A percentile compares a stretch with the other conserved stretches of the same genome.
These are phyloP conservation scores for Petrosia ficiformis DNA, from an alignment of 37 sponge, comb jelly and placozoan genomes.

Conservation along the genomic window DNA sequence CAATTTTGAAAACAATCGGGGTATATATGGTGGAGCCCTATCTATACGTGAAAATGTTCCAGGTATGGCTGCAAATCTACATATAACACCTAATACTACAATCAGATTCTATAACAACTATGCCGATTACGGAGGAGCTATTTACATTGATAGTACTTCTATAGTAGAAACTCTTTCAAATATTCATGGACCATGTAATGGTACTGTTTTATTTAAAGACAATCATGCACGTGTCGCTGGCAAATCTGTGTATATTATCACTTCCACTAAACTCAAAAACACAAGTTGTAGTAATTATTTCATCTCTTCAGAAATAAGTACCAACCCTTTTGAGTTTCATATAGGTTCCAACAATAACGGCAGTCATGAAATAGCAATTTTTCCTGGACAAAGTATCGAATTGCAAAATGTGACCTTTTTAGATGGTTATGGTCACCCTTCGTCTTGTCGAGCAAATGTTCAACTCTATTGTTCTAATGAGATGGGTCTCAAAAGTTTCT, in stretches of 20 bases:
- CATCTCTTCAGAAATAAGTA: not conserved
- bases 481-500: not conserved
- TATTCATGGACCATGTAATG: not conserved
- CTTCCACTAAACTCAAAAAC: not conserved
- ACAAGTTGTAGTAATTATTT: not conserved
- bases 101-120: not conserved
- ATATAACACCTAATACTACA: not conserved
- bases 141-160: not conserved
- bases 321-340: not conserved
- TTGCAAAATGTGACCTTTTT: not conserved
- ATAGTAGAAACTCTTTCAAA: not conserved
- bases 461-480: not conserved
- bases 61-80: not conserved
- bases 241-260: not conserved
- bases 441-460: not conserved
- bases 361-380: too few relatives aligned
- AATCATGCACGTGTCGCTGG: slow-evolving; percentile 5
- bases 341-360: not conserved
- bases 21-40: not conserved
- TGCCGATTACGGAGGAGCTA: not conserved
- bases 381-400: not conserved
- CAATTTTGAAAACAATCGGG: not conserved
- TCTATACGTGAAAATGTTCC: not conserved
- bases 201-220: not conserved
- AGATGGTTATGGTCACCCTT: not conserved